These are phyloP conservation scores for Falcunculus frontatus DNA, from an alignment of 2,113 vertebrate species.

Conservation along the genomic window DNA sequence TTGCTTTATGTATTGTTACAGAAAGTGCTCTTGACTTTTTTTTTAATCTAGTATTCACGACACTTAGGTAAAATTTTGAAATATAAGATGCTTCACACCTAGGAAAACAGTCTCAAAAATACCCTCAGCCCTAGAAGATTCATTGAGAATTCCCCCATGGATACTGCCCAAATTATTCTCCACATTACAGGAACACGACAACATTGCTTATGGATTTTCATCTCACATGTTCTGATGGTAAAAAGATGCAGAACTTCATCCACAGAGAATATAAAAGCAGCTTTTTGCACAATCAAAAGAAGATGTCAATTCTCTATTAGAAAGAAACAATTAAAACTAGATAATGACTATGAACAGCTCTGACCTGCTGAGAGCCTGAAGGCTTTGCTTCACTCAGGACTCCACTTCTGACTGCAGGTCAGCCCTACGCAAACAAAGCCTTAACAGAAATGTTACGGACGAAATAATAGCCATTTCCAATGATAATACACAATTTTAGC, in stretches of 20 bases:
- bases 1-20: neutral
- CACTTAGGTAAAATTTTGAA: neutral
- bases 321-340: slow-evolving; percentile 61
- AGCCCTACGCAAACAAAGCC: slow-evolving; percentile 77
- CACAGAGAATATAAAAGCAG: slow-evolving; percentile 9
- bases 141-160: neutral
- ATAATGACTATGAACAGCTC: slow-evolving; percentile 60
- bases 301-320: slow-evolving; percentile 22
- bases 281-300: slow-evolving; percentile 25
- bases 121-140: neutral
- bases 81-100: neutral
- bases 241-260: neutral
- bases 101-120: neutral
- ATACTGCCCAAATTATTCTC: neutral
- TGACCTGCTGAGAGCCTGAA: slow-evolving; percentile 59
- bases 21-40: neutral
- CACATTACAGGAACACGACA: neutral
- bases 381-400: slow-evolving; percentile 55
- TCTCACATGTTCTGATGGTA: neutral
- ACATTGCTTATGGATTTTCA: neutral
- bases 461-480: slow-evolving; percentile 99
- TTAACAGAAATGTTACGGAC: slow-evolving; percentile 97
- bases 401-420: slow-evolving; percentile 64
- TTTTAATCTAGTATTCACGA: neutral
- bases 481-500: slow-evolving; percentile 99